Percentiles rank a stretch among this genome's conserved stretches.
These are phyloP conservation scores for Crocallis elinguaria DNA, from an alignment of 2,888 invertebrate species.

Conservation along the genomic window DNA sequence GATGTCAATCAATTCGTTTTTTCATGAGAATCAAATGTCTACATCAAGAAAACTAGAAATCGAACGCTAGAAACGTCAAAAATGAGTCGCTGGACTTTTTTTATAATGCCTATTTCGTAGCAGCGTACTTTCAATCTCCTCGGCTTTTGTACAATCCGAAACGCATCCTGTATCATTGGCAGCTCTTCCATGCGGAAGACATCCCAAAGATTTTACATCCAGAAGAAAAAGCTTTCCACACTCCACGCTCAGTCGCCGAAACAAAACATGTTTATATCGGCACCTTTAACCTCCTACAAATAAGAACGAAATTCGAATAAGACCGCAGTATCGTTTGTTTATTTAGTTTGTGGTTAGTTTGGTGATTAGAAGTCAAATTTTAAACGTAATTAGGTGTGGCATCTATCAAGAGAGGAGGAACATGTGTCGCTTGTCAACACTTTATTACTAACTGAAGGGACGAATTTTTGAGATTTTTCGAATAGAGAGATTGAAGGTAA, in stretches of 20 bases:
- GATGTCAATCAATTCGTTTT: no score
- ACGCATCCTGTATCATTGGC: not conserved
- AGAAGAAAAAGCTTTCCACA: not conserved
- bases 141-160: not conserved
- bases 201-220: slow-evolving; percentile 9
- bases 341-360: not conserved
- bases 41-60: no score
- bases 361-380: slow-evolving; percentile 26
- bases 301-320: slow-evolving; percentile 2
- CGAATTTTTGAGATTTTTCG: slow-evolving; percentile 15
- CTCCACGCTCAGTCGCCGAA: not conserved
- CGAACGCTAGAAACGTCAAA: no score
- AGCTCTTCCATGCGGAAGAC: slow-evolving; percentile 18
- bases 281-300: not conserved
- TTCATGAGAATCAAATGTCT: no score
- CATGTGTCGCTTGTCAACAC: slow-evolving; percentile 63
- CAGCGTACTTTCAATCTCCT: no score
- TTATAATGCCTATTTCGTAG: no score
- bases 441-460: slow-evolving; percentile 41
- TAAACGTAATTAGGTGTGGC: slow-evolving; percentile 62
- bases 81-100: no score
- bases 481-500: not conserved
- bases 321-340: no score
- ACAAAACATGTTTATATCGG: not conserved
- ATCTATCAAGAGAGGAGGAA: slow-evolving; percentile 52